These are phyloP conservation scores for Plectropomus leopardus DNA, from an alignment of 2,113 vertebrate species.

Conservation along the genomic window DNA sequence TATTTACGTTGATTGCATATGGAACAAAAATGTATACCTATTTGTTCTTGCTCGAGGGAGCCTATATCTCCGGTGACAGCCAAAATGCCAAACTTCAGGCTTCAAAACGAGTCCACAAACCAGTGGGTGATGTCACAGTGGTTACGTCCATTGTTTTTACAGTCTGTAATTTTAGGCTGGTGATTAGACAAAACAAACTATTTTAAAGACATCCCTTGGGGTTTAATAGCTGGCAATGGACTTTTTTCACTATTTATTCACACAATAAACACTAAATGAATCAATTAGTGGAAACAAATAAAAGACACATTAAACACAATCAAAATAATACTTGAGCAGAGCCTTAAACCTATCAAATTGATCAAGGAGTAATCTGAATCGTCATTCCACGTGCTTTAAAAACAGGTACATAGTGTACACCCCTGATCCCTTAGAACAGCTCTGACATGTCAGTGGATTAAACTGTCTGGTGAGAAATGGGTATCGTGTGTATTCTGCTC, in stretches of 20 bases:
- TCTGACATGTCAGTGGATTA: slow-evolving; percentile 32
- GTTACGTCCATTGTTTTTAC: too few relatives aligned
- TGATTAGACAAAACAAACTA: background rate
- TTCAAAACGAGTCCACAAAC: too few relatives aligned
- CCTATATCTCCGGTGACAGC: too few relatives aligned
- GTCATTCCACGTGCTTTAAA: background rate
- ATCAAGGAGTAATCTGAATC: background rate
- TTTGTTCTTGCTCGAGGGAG: too few relatives aligned
- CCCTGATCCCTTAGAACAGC: slow-evolving; percentile 21
- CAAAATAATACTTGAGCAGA: background rate
- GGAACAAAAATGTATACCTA: too few relatives aligned
- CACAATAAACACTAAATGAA: background rate
- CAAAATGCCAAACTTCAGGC: too few relatives aligned
- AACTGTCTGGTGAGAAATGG: slow-evolving; percentile 10
- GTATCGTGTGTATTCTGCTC: slow-evolving; percentile 18
- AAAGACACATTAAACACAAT: background rate
- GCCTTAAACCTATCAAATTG: background rate
- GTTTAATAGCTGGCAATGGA: background rate
- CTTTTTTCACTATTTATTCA: background rate
- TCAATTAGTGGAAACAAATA: background rate
- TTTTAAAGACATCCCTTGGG: background rate
- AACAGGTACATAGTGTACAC: slow-evolving; percentile 1
- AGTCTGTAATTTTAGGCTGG: background rate
- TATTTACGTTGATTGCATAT: too few relatives aligned
- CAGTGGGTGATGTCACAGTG: too few relatives aligned